Conservation (phyloP, 2,113 vertebrate species). For the Oncorhynchus mykiss region DNA sequence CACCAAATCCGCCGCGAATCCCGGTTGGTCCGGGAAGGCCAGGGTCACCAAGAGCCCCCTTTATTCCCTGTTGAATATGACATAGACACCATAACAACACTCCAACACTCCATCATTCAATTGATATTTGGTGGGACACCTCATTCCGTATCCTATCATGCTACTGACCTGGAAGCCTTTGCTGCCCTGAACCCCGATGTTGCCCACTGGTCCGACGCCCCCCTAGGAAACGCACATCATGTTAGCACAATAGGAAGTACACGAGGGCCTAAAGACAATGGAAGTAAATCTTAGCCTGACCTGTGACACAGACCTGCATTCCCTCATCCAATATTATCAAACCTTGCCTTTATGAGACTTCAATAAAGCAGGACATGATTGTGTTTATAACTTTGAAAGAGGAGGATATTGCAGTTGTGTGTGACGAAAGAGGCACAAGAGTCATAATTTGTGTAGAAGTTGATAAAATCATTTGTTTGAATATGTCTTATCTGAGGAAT, state of each 20-base stretch:
- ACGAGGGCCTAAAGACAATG: background rate
- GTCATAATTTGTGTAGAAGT: background rate
- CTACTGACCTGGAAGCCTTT: constrained; percentile 89
- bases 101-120: no score
- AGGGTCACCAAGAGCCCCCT: constrained; percentile 84
- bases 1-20: constrained; percentile 85
- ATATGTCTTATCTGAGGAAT: no score
- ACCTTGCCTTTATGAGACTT: background rate
- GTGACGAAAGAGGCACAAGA: background rate
- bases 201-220: constrained; percentile 81
- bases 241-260: constrained; percentile 9
- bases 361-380: no score
- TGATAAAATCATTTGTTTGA: no score
- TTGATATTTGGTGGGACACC: no score
- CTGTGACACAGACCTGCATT: background rate
- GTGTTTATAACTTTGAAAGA: no score
- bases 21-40: constrained; percentile 93
- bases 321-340: background rate
- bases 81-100: background rate
- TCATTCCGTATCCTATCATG: background rate
- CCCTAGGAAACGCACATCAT: constrained; percentile 75
- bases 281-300: background rate
- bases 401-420: no score
- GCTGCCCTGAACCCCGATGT: constrained; percentile 78
- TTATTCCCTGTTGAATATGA: constrained; percentile 76